Conservation (phyloP, 2,888 invertebrate species). For the Tipula confusa region DNA sequence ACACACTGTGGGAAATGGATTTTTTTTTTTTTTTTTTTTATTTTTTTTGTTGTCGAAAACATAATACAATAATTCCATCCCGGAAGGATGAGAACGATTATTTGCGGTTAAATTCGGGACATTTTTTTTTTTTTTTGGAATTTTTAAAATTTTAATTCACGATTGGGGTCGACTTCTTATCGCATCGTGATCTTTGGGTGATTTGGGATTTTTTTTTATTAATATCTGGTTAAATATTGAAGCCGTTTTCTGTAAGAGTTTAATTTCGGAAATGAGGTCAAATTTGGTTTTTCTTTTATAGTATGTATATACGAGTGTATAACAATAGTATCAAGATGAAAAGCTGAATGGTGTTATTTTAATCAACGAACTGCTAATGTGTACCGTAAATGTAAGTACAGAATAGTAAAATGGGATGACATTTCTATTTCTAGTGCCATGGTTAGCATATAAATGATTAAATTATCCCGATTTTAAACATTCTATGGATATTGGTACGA, state of each 20-base stretch:
- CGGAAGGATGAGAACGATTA: background rate
- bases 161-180: background rate
- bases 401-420: background rate
- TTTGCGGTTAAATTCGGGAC: background rate
- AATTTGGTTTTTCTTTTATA: background rate
- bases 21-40: background rate
- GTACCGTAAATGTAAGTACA: background rate
- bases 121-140: background rate
- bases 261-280: background rate
- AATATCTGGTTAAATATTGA: background rate
- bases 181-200: background rate
- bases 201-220: background rate
- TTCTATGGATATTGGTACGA: no score
- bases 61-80: background rate
- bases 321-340: background rate
- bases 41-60: background rate
- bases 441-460: background rate
- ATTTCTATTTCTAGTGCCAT: background rate
- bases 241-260: background rate
- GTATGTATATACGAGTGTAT: background rate
- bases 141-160: background rate
- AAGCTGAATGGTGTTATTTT: background rate
- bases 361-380: constrained; percentile 12
- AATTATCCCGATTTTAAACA: background rate
- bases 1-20: background rate